Evolutionary conservation across 1,140 invertebrate genomes (phyloP).

Genomic region (Calephelis nemesis): DNA sequence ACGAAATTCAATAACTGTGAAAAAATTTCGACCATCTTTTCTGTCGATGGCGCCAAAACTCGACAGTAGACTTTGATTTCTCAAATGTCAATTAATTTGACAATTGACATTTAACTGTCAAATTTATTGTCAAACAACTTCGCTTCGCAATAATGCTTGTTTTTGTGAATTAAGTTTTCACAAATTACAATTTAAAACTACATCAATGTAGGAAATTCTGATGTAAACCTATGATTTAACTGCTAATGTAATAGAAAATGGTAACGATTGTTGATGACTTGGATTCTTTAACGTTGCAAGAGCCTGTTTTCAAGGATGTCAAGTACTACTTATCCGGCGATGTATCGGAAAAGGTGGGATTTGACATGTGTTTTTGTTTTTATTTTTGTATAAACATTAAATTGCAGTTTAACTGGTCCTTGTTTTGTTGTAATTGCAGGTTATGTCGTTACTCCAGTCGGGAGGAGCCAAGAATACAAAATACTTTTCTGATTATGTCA

Average conservation of each 20-base stretch:
- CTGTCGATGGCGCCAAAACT: no score
- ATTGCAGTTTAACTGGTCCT: conserved; percentile 49
- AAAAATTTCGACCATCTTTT: no score
- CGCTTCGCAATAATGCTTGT: conserved; percentile 56
- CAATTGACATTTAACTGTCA: neutral
- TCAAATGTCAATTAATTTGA: no score
- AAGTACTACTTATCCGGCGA: conserved; percentile 86
- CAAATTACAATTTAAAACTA: conserved; percentile 51
- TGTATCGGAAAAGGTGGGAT: conserved; percentile 83
- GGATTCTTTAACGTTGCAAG: conserved; percentile 75
- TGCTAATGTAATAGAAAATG: conserved; percentile 72
- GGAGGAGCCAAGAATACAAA: conserved; percentile 91
- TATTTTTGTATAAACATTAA: conserved; percentile 55
- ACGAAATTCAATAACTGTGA: no score
- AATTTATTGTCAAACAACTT: conserved; percentile 3
- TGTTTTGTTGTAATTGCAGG: conserved; percentile 80
- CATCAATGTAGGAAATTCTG: conserved; percentile 54
- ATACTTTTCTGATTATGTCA: conserved; percentile 93
- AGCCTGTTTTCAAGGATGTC: conserved; percentile 81
- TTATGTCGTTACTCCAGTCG: conserved; percentile 86
- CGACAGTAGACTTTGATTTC: no score
- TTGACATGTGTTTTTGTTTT: conserved; percentile 59
- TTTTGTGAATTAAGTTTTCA: conserved; percentile 51
- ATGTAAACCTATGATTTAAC: conserved; percentile 50
- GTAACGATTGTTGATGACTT: conserved; percentile 77